Evolutionary conservation across 1,140 invertebrate species (phyloP), one percentile per base, ranked within the genome.

Genomic region (Scaptomyza hsui): DNA sequence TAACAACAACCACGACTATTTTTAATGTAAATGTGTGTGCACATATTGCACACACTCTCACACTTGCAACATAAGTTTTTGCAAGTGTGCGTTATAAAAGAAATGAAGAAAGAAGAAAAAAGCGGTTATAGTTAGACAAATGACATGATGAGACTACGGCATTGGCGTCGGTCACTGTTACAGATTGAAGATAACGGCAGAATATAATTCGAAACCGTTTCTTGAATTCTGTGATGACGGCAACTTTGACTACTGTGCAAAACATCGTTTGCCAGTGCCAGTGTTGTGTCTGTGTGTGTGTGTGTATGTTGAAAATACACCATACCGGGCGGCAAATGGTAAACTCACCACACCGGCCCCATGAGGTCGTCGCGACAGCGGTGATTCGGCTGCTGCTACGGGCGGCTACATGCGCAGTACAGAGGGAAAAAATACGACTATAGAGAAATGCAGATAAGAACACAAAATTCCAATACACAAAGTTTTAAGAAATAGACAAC

Each of bases 351-450:
- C 71, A 85, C 81, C 81, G 81, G 81, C 73, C 80, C 61, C 62
- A 78, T 68, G 69, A 76, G 73, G 73, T 72, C 62, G 69, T 52
- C 32, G 41, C 69, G 71, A 77, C 63, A 37, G 57, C 72, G 48
- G 61, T 45, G 48, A 59, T 52, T 59, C 75, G 62, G 51, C 74
- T 59, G 45, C 75, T 63, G 60, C 26, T 29, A 7, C 26, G 26
- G 7, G 26, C 70, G 71, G 72, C 81, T 59, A 72, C 62, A 86
- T 85, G 81, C 81, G 81, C 81, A 86, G 77, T 77, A 81, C 29
- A 45, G 37, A 52, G 26, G 24, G 9, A 67, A 71, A 64, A 67
- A 49, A 53, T 48, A 68, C 48, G 62, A 60, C 53, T 71, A 39
- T 59, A 72, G 53, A 72, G 69, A 72, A 72, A 68, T 53, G 48